Evolutionary conservation across 2,113 vertebrate genomes (phyloP), one percentile per base, ranked within the genome.

Genomic region (Cololabis saira): DNA sequence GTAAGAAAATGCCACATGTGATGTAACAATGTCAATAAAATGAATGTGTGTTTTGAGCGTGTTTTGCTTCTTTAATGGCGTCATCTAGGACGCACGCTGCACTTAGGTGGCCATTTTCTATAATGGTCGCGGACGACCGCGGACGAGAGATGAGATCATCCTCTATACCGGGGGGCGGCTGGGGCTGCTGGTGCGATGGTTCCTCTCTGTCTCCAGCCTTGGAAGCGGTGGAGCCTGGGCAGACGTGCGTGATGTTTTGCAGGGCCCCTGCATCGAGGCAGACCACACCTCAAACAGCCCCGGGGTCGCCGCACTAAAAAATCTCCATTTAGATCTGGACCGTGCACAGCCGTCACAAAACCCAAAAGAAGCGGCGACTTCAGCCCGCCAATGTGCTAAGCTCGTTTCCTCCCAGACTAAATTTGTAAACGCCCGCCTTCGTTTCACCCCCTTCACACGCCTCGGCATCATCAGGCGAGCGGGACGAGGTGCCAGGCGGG

Each of bases 61-160:
- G 45, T 22, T 76, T 52, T 59, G 18, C 52, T 24, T 45, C 60
- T 48, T 52, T 67, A 37, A 65, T 42, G 21, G 30, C n/a, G 44
- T 62, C 47, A 14, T 62, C 61, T 24, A 44, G 37, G 54, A 44
- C 81, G 52, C 9, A 4, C 41, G 45, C 67, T 53, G 59, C 84
- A 80, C 77, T 77, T 50, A 42, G 81, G 75, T 83, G 82, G 84
- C 80, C 84, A 71, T 74, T 83, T 75, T 85, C 54, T 78, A 41
- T 80, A 86, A 86, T 81, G 78, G 81, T 78, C 42, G 9, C 18
- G 52, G 82, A 83, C 87, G 76, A 81, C 69, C 57, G 12, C 49
- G 33, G 50, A 57, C 89, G 90, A 91, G 62, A 82, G 50, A 57
- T 89, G 90, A 91, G 62, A 82, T 91, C 90, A 91, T 70, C 80